A percentile compares a stretch with the other conserved stretches of the same genome.
Evolutionary conservation across 2,888 invertebrate species (phyloP).

Genomic region (Papilio demoleus): DNA sequence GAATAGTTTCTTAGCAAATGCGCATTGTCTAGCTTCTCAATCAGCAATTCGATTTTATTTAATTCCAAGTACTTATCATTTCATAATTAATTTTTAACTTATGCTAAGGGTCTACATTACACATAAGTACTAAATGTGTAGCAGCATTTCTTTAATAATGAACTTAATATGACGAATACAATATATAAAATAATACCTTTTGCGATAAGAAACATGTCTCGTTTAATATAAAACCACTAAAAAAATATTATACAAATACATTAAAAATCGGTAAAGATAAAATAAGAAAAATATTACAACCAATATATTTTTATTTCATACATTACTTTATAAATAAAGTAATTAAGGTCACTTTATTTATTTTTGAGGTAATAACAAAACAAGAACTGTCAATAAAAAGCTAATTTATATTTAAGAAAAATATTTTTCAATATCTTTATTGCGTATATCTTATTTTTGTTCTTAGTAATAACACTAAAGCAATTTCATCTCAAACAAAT

Average conservation of each 20-base stretch:
- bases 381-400: not conserved
- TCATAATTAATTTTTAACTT: too few relatives aligned
- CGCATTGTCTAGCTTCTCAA: too few relatives aligned
- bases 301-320: not conserved
- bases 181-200: too few relatives aligned
- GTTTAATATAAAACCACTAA: not conserved
- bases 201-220: not conserved
- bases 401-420: constrained; percentile 14
- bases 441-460: not conserved
- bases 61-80: too few relatives aligned
- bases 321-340: not conserved
- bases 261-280: constrained; percentile 9
- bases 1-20: too few relatives aligned
- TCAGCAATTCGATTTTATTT: too few relatives aligned
- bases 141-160: too few relatives aligned
- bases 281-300: not conserved
- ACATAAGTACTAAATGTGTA: too few relatives aligned
- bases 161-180: too few relatives aligned
- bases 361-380: not conserved
- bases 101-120: too few relatives aligned
- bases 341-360: not conserved
- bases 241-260: not conserved
- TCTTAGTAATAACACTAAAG: not conserved
- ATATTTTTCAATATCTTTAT: not conserved
- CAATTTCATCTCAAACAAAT: too few relatives aligned